These are phyloP conservation scores for Pachycephus smyrnensis DNA, from an alignment of 2,888 invertebrate genomes.

Conservation along the genomic window DNA sequence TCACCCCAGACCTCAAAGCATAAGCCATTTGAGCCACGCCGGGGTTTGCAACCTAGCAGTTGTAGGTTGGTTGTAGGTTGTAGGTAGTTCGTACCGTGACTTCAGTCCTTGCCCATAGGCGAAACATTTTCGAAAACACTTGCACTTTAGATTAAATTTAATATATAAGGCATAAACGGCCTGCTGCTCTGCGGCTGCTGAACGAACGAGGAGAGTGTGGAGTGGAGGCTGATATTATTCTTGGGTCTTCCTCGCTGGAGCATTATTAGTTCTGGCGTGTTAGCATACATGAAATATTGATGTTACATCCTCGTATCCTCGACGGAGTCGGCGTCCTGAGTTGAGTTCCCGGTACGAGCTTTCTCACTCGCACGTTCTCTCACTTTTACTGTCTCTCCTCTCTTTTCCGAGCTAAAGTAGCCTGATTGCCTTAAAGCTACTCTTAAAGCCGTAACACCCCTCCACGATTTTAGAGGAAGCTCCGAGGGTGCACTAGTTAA, in stretches of 20 bases:
- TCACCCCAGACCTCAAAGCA: constrained; percentile 45
- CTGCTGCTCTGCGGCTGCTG: not conserved
- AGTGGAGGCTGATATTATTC: constrained; percentile 62
- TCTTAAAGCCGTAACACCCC: constrained; percentile 47
- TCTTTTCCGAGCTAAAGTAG: constrained; percentile 21
- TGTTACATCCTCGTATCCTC: constrained; percentile 54
- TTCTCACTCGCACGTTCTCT: constrained; percentile 17
- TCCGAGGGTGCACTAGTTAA: constrained; percentile 23
- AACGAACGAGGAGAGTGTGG: constrained; percentile 15
- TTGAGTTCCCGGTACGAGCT: constrained; percentile 30
- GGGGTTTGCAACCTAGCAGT: no score
- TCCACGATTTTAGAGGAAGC: constrained; percentile 34
- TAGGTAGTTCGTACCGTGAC: constrained; percentile 80
- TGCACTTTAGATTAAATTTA: constrained; percentile 51
- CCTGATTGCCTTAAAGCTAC: constrained; percentile 50
- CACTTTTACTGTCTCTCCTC: constrained; percentile 11
- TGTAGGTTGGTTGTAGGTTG: no score
- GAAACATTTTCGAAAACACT: constrained; percentile 45
- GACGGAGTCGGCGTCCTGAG: constrained; percentile 23
- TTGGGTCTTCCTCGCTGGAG: constrained; percentile 62
- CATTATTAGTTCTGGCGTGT: constrained; percentile 67
- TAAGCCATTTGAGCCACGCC: constrained; percentile 39
- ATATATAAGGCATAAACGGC: constrained; percentile 32
- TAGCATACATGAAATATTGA: constrained; percentile 68
- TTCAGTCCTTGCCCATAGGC: constrained; percentile 11